Percentiles rank a stretch among this genome's conserved stretches.
phyloP scores from a whole-genome alignment of 2,113 vertebrate species.

The Struthio camelus region DNA sequence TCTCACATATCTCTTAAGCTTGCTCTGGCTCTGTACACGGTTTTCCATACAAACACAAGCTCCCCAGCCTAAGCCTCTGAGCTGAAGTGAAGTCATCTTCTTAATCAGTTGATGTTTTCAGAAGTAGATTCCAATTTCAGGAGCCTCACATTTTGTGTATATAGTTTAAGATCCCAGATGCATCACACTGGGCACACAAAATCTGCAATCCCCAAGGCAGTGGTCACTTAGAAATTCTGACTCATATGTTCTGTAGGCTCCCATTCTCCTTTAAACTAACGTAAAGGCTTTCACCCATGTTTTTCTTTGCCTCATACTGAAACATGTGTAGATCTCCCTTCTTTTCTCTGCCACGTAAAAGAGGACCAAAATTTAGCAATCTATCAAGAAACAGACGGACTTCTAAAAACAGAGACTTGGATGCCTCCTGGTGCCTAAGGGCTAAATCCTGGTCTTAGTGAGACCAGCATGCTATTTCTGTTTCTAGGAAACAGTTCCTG shows the following conservation, averaged over 20 bases:
- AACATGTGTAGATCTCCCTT: background rate
- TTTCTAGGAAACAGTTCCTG: background rate
- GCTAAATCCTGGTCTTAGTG: background rate
- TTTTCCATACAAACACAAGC: background rate
- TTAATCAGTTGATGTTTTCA: background rate
- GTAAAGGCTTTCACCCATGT: background rate
- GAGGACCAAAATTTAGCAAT: background rate
- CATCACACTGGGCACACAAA: background rate
- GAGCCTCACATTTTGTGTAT: background rate
- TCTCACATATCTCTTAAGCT: background rate
- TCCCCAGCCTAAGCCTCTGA: background rate
- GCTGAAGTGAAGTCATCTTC: background rate
- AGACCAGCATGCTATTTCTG: background rate
- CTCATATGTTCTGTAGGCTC: background rate
- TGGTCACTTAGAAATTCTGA: background rate
- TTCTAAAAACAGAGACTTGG: background rate
- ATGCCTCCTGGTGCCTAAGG: background rate
- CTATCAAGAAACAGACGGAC: background rate
- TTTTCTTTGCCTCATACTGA: background rate
- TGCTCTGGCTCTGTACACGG: background rate
- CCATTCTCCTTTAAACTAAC: background rate
- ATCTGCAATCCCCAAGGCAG: background rate
- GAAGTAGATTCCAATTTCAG: background rate
- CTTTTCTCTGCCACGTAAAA: background rate
- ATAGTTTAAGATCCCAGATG: background rate